Evolutionary conservation across 2,888 invertebrate species (phyloP), one percentile per base, ranked within the genome.

Genomic region (Cetonia aurata): DNA sequence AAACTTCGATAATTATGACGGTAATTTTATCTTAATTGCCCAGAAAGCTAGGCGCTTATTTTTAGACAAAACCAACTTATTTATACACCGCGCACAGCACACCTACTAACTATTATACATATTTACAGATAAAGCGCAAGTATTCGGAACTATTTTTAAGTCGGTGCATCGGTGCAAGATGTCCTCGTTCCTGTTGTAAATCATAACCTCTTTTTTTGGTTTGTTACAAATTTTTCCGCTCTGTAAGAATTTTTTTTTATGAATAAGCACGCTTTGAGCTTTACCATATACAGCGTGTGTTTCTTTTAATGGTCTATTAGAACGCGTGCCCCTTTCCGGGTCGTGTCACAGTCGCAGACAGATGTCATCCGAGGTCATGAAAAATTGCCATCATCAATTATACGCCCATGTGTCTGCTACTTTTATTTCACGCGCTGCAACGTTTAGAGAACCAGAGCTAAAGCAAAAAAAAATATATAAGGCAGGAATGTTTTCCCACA

Each of bases 311-410:
- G 78, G 77, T 75, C 79, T 77, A 82, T 82, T 80, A 68, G 79
- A 79, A 78, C 77, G 71, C 73, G 76, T 80, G 80, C 80, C 79
- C 37, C 78, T 76, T 74, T 72, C 74, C 44, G 37, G 50, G 50
- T 50, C 62, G 55, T 46, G 55, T 60, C 62, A 56, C 42, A 37
- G 12, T 55, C 48, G 9, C 31, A 73, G 78, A 78, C 81, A 79
- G 79, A 81, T 80, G 82, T 81, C 81, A 77, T 72, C 73, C 25
- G 75, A 77, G 79, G 79, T 82, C 77, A 78, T 83, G 82, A 83
- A 82, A 81, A 82, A 83, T 82, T 82, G 78, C 81, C 77, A 74
- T 79, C 82, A 83, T 83, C 80, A 83, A 82, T 83, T 81, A 82
- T 79, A 75, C 76, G 72, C 73, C 75, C 77, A 75, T 71, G 71